phyloP scores from a whole-genome alignment of 2,888 invertebrate genomes.

The Congeria kusceri region DNA sequence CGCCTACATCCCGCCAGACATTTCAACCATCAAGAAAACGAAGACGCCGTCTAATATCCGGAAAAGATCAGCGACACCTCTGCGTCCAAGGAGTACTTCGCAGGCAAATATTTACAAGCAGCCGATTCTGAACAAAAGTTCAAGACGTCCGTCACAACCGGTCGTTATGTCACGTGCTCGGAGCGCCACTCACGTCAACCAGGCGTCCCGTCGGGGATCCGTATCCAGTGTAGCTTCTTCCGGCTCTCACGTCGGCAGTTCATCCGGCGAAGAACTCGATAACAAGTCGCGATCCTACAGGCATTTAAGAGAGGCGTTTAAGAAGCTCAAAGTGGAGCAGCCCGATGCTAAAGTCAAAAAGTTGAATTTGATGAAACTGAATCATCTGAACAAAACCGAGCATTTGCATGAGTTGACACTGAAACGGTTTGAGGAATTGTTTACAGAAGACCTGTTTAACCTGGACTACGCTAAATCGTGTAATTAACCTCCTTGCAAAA shows the following conservation, averaged over 20 bases:
- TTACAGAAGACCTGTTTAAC: conserved; percentile 26
- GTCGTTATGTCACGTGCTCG: conserved; percentile 6
- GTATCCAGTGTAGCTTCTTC: conserved; percentile 19
- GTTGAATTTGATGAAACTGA: conserved; percentile 34
- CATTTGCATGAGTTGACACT: conserved; percentile 29
- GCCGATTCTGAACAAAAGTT: too few species aligned
- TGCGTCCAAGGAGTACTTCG: neutral
- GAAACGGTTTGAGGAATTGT: conserved; percentile 46
- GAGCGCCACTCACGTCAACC: conserved; percentile 18
- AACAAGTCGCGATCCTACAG: conserved; percentile 40
- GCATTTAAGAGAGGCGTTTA: conserved; percentile 50
- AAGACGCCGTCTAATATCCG: neutral
- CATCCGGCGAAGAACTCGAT: neutral
- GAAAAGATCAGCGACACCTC: neutral
- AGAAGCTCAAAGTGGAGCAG: conserved; percentile 40
- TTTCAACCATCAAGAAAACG: neutral
- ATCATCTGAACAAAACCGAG: conserved; percentile 18
- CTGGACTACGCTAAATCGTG: too few species aligned
- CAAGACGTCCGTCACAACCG: neutral
- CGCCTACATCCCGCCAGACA: neutral
- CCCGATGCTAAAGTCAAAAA: conserved; percentile 37
- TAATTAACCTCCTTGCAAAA: too few species aligned
- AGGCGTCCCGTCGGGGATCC: conserved; percentile 1
- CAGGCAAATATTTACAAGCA: conserved; percentile 2
- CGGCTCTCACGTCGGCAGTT: neutral